Conservation (phyloP, 2,113 vertebrate species). For the Bubalus kerabau region DNA sequence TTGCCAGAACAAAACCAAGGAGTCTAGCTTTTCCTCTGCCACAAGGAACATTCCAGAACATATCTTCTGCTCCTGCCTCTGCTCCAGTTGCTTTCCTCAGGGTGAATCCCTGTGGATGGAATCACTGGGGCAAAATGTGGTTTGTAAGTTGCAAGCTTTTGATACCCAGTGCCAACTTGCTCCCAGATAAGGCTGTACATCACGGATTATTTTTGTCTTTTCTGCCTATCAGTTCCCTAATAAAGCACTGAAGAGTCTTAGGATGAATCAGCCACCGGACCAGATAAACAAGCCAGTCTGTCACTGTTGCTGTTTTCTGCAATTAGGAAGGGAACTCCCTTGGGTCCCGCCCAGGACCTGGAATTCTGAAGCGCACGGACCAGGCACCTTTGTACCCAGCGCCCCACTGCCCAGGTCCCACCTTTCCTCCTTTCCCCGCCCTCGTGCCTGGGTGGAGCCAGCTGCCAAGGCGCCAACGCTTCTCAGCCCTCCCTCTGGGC, state of each 20-base stretch:
- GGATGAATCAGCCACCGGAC: slow-evolving; percentile 63
- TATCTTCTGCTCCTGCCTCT: background rate
- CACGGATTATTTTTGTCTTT: background rate
- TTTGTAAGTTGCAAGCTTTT: background rate
- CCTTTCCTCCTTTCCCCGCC: slow-evolving; percentile 41
- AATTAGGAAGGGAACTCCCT: slow-evolving; percentile 53
- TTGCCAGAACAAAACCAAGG: background rate
- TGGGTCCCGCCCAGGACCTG: slow-evolving; percentile 49
- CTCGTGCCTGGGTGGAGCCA: slow-evolving; percentile 29
- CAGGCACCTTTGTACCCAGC: slow-evolving; percentile 67
- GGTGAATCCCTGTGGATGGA: slow-evolving; percentile 2
- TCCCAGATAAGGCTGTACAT: background rate
- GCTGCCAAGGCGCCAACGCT: slow-evolving; percentile 40
- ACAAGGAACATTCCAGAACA: background rate
- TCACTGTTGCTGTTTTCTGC: background rate
- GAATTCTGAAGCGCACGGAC: slow-evolving; percentile 38
- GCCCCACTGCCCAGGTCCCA: background rate
- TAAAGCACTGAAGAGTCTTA: background rate
- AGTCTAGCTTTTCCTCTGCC: background rate
- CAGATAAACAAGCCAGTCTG: slow-evolving; percentile 58
- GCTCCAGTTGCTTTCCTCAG: background rate
- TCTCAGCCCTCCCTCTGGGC: background rate
- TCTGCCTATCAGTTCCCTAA: background rate
- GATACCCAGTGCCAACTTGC: background rate
- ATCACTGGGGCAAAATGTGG: background rate